phyloP scores from a whole-genome alignment of 2,113 vertebrate genomes.

The Gallinago media region DNA sequence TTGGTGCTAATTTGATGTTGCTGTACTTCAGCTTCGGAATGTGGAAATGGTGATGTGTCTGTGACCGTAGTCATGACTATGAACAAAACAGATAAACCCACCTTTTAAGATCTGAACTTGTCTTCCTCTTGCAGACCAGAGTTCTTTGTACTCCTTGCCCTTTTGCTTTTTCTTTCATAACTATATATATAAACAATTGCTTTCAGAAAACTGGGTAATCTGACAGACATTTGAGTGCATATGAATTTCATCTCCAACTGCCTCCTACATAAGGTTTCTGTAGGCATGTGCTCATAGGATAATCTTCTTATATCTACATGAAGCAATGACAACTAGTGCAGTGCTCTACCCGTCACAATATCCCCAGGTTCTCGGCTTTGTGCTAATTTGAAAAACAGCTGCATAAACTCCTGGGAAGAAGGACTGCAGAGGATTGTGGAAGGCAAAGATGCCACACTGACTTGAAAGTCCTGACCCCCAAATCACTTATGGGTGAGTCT shows the following conservation, averaged over 20 bases:
- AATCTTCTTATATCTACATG: not conserved
- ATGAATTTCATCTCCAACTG: not conserved
- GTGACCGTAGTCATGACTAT: not conserved
- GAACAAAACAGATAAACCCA: not conserved
- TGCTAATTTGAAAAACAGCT: not conserved
- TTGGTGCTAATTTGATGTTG: not conserved
- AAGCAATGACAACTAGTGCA: not conserved
- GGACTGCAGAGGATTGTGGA: not conserved
- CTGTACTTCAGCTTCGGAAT: not conserved
- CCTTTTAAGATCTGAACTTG: not conserved
- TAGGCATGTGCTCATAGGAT: not conserved
- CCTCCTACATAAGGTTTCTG: rapidly evolving
- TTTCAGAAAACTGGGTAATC: not conserved
- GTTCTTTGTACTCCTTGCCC: not conserved
- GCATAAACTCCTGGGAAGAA: not conserved
- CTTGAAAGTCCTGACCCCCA: not conserved
- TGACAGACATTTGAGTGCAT: not conserved
- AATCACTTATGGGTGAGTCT: not conserved
- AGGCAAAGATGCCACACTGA: not conserved
- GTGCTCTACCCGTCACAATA: not conserved
- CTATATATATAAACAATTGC: not conserved
- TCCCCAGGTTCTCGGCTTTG: rapidly evolving
- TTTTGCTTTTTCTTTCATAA: not conserved
- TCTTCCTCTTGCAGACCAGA: not conserved
- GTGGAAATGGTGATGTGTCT: not conserved